Evolutionary conservation across 2,113 vertebrate genomes (phyloP), one percentile per base, ranked within the genome.

Genomic region (Catagonus wagneri): DNA sequence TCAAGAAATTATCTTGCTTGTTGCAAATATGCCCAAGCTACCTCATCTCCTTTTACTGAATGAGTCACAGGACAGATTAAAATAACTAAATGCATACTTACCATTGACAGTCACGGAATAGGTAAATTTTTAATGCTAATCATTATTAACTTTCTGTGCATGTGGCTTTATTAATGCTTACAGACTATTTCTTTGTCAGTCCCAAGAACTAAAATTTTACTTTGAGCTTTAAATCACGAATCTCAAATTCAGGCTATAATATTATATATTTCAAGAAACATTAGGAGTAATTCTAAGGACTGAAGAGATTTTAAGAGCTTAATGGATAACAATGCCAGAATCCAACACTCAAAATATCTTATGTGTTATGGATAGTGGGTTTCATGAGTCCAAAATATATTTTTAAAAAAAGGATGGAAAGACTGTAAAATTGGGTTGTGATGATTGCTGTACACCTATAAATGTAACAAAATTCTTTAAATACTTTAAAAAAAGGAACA

Each of bases 181-280:
- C 22, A 50, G 2, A 44, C 29, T 93, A 36, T 80, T 86, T 84
- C 39, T 91, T 3, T 69, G 63, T 88, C 20, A n/a, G 16, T 22
- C 1, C 2, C 17, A 71, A 78, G 63, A 79, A 75, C 25, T 72
- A 60, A 72, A 63, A 15, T 72, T 83, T 86, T 93, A 83, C 34
- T 87, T 68, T 69, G 50, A 74, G 50, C 66, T 84, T 85, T 93
- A n/a, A 71, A 54, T 58, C 32, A 81, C 27, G 90, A 90, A 74
- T 60, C 10, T 72, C 56, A 54, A 79, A 25, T 79, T 56, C 44
- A 84, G 3, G 0, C 20, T 83, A 36, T 19, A 25, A 3, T 90
- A 22, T 39, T 36, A 27, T 16, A 20, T 19, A 12, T 4, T 66
- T 76, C 61, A 25, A 20, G 25, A 87, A 93, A 75, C n/a, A 60